phyloP scores from a whole-genome alignment of 2,888 invertebrate species.

The Coremacera marginata region DNA sequence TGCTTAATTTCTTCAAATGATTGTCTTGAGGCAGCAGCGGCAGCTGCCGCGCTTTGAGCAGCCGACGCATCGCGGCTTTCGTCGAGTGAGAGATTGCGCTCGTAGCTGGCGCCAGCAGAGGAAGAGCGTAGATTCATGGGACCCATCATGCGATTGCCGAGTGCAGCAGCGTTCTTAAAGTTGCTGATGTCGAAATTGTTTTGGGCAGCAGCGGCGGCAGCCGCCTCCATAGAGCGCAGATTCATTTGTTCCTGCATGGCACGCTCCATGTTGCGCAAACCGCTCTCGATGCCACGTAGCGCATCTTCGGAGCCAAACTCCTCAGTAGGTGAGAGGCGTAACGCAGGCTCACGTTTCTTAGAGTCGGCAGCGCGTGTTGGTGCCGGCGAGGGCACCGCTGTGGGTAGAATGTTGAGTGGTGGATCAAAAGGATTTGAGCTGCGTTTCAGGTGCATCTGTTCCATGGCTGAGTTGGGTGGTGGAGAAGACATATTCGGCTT shows the following conservation, averaged over 20 bases:
- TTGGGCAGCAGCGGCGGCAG: conserved; percentile 49
- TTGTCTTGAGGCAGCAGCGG: conserved; percentile 60
- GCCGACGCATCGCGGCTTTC: conserved; percentile 48
- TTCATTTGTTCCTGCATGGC: conserved; percentile 69
- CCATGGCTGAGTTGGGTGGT: not conserved
- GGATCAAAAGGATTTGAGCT: conserved; percentile 66
- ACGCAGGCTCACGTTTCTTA: conserved; percentile 38
- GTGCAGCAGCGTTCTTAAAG: conserved; percentile 58
- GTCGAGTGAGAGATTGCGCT: conserved; percentile 65
- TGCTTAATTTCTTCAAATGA: conserved; percentile 65
- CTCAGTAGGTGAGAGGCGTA: conserved; percentile 63
- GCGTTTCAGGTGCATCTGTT: conserved; percentile 53
- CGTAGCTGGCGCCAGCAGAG: conserved; percentile 55
- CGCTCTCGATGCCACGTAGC: conserved; percentile 68
- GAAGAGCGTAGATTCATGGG: conserved; percentile 56
- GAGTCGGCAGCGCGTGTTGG: conserved; percentile 56
- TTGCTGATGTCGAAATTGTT: conserved; percentile 61
- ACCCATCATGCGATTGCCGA: conserved; percentile 53
- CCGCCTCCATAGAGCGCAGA: conserved; percentile 65
- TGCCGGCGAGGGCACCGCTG: conserved; percentile 61
- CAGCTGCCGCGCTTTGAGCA: conserved; percentile 46
- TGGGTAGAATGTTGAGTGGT: conserved; percentile 48
- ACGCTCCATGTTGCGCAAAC: conserved; percentile 69
- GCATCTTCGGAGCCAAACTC: conserved; percentile 70
- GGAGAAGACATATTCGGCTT: conserved; percentile 41